Evolutionary conservation across 2,888 invertebrate species (phyloP).

Genomic region (Tipula unca): DNA sequence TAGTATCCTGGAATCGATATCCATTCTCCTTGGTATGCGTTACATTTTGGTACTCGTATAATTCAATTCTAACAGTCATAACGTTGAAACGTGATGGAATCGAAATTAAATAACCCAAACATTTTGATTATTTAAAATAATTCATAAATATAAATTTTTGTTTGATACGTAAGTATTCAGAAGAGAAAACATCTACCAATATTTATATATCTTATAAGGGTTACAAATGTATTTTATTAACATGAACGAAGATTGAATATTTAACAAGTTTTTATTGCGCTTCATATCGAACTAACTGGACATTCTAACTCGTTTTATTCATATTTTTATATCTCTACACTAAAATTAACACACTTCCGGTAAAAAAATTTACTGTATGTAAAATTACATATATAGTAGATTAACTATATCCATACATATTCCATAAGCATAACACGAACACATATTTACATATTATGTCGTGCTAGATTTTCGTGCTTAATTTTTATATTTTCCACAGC

Average conservation of each 20-base stretch:
- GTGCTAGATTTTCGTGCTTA: background rate
- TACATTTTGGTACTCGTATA: background rate
- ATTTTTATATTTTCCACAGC: background rate
- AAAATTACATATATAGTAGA: no score
- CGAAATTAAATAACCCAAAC: background rate
- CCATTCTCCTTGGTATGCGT: background rate
- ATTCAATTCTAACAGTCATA: background rate
- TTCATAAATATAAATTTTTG: background rate
- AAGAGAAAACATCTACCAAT: no score
- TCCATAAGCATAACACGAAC: background rate
- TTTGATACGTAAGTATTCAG: no score
- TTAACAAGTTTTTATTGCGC: background rate
- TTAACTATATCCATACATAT: no score
- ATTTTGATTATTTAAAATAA: background rate
- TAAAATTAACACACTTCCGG: background rate
- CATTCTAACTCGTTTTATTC: background rate
- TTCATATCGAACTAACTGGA: background rate
- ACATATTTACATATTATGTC: background rate
- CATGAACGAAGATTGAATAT: background rate
- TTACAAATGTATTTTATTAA: no score
- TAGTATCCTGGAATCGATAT: background rate
- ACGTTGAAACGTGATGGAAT: background rate
- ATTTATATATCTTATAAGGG: no score
- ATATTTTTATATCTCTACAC: background rate
- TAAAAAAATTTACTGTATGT: background rate